Conservation (phyloP, 2,113 vertebrate genomes). For the Lichenostomus cassidix region DNA sequence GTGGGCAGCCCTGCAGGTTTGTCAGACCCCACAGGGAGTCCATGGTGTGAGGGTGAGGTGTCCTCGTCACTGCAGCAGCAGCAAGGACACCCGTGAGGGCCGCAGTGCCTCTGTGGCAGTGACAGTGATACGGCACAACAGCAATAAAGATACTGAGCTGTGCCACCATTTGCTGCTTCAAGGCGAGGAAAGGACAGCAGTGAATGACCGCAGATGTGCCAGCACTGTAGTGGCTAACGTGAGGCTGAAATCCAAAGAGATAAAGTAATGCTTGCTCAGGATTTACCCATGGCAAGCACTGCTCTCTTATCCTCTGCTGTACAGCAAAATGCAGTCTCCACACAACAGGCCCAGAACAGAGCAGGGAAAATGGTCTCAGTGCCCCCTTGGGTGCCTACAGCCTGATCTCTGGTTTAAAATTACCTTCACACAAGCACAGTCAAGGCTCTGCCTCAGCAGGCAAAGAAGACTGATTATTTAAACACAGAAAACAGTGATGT, state of each 20-base stretch:
- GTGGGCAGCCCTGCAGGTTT: accelerated
- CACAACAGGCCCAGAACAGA: background rate
- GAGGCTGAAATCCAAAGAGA: background rate
- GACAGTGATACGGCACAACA: background rate
- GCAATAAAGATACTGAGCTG: accelerated
- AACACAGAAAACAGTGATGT: background rate
- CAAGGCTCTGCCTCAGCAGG: background rate
- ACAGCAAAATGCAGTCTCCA: background rate
- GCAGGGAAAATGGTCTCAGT: too few relatives aligned
- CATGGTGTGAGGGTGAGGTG: accelerated
- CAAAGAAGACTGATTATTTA: background rate
- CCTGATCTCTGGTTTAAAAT: background rate
- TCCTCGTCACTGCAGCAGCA: accelerated
- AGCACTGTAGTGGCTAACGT: background rate
- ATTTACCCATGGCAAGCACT: background rate
- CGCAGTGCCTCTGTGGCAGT: background rate
- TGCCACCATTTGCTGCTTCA: accelerated
- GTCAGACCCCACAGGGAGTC: background rate
- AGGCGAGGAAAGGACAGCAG: background rate
- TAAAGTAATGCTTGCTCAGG: background rate
- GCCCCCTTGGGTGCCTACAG: accelerated
- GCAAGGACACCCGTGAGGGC: background rate
- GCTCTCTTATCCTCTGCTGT: accelerated
- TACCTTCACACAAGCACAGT: accelerated
- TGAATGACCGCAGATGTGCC: background rate